phyloP scores from a whole-genome alignment of 1,140 invertebrate genomes.

The Bemisia tabaci region DNA sequence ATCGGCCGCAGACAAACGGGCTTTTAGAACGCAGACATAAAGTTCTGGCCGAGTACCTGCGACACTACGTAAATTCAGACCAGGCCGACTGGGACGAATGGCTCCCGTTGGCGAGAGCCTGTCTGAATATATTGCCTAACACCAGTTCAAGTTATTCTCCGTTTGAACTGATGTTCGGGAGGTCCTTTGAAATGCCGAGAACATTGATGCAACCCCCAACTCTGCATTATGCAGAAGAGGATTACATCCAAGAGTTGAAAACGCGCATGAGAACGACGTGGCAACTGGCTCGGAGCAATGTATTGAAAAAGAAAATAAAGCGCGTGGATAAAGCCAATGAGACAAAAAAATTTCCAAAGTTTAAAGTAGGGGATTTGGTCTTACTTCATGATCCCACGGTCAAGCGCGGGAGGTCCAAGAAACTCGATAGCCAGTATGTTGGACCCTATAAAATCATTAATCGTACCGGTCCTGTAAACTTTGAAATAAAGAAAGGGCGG shows the following conservation, averaged over 20 bases:
- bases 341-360: background rate
- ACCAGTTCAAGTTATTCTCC: slow-evolving; percentile 12
- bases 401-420: background rate
- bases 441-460: background rate
- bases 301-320: background rate
- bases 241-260: background rate
- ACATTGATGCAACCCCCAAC: background rate
- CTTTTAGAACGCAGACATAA: slow-evolving; percentile 12
- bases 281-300: background rate
- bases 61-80: slow-evolving; percentile 14
- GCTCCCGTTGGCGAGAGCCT: slow-evolving; percentile 12
- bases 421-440: background rate
- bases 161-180: slow-evolving; percentile 10
- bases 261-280: background rate
- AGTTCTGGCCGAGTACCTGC: slow-evolving; percentile 7
- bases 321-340: background rate
- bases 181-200: background rate
- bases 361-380: background rate
- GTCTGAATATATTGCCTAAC: slow-evolving; percentile 11
- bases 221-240: background rate
- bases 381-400: background rate
- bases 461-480: background rate
- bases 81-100: slow-evolving; percentile 22
- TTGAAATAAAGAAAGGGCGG: background rate
- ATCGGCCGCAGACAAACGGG: slow-evolving; percentile 30